Percentiles rank a stretch among this genome's conserved stretches.
These are phyloP conservation scores for Acipenser oxyrinchus DNA, from an alignment of 2,797 vertebrate genomes.

Conservation along the genomic window DNA sequence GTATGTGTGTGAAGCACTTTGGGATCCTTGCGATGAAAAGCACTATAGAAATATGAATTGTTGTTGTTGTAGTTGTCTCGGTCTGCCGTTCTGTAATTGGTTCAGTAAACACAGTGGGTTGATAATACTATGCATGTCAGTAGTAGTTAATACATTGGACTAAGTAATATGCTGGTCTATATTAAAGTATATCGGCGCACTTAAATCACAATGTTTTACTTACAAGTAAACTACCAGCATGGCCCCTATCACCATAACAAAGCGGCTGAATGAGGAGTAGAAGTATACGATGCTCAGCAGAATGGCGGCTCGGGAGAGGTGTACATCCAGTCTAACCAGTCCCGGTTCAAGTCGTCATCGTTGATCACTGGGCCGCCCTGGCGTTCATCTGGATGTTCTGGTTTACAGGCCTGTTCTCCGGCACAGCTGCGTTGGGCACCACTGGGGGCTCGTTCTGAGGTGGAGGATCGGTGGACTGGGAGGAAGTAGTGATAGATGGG, in stretches of 20 bases:
- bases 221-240: conserved; percentile 92
- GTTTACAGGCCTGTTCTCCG: conserved; percentile 66
- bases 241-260: conserved; percentile 90
- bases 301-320: conserved; percentile 77
- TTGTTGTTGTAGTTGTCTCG: too few species aligned
- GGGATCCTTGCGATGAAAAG: too few species aligned
- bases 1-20: too few species aligned
- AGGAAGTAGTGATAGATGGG: conserved; percentile 30
- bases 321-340: conserved; percentile 95
- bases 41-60: too few species aligned
- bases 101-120: too few species aligned
- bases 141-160: too few species aligned
- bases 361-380: conserved; percentile 80
- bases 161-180: too few species aligned
- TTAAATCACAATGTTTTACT: conserved; percentile 45
- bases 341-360: conserved; percentile 84
- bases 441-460: conserved; percentile 58
- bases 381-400: conserved; percentile 84
- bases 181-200: too few species aligned
- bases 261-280: conserved; percentile 91
- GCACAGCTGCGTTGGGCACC: conserved; percentile 53
- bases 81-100: too few species aligned
- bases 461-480: conserved; percentile 42
- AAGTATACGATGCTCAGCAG: conserved; percentile 93
- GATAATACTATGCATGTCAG: too few species aligned